These are phyloP conservation scores for Perognathus longimembris DNA, from an alignment of 2,113 vertebrate genomes.

Conservation along the genomic window DNA sequence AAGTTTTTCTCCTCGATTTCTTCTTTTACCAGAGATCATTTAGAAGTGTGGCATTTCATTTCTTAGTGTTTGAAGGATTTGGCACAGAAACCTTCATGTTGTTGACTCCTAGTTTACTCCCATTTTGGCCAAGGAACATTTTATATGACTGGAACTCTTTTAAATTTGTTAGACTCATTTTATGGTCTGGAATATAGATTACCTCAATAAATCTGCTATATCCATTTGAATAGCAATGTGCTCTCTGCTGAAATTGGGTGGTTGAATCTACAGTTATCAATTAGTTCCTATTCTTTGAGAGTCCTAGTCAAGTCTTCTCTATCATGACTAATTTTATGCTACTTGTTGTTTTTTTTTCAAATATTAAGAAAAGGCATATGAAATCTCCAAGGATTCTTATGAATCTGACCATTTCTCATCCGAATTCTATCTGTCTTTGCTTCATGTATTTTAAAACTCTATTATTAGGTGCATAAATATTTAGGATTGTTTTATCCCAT, in stretches of 20 bases:
- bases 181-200: neutral
- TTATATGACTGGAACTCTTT: conserved; percentile 12
- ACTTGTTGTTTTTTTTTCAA: neutral
- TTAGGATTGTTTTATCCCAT: conserved; percentile 38
- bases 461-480: conserved; percentile 35
- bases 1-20: conserved; percentile 20
- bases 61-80: conserved; percentile 6
- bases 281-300: neutral
- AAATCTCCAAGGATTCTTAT: neutral
- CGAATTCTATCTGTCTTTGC: conserved; percentile 11
- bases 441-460: conserved; percentile 47
- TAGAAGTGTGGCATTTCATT: conserved; percentile 10
- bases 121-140: neutral
- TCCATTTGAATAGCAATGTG: neutral
- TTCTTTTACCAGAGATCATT: conserved; percentile 25
- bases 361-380: neutral
- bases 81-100: neutral
- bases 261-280: neutral
- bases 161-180: neutral
- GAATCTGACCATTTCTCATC: conserved; percentile 27
- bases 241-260: neutral
- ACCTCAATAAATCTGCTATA: neutral
- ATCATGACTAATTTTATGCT: neutral
- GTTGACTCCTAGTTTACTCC: conserved; percentile 36
- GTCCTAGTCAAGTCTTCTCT: neutral